Percentiles rank a stretch among this genome's conserved stretches.
Evolutionary conservation across 2,888 invertebrate species (phyloP).

Genomic region (Bugulina stolonifera): DNA sequence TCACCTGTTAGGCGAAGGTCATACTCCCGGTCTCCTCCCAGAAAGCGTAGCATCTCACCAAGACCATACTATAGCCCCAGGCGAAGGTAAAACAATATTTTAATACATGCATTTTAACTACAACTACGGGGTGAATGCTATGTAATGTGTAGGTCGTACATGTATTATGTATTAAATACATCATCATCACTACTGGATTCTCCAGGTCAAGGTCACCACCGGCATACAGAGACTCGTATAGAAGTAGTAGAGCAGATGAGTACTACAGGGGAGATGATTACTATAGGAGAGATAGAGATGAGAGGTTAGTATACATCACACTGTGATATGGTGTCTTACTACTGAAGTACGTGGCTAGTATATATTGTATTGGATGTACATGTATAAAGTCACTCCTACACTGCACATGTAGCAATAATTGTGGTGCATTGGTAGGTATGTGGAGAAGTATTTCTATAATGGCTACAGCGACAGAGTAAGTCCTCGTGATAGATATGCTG

Average conservation of each 20-base stretch:
- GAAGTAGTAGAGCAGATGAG: background rate
- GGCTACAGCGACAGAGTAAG: background rate
- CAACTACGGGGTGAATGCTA: too few relatives aligned
- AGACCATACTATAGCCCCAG: background rate
- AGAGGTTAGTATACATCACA: background rate
- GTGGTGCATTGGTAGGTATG: background rate
- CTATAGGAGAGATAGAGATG: constrained; percentile 7
- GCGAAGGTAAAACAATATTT: background rate
- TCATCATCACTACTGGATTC: too few relatives aligned
- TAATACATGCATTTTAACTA: too few relatives aligned
- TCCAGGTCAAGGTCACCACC: background rate
- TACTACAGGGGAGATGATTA: background rate
- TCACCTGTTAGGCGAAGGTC: constrained; percentile 2
- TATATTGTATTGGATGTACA: background rate
- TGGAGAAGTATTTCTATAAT: background rate
- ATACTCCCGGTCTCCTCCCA: background rate
- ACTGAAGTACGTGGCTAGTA: too few relatives aligned
- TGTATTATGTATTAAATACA: too few relatives aligned
- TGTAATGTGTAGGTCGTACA: too few relatives aligned
- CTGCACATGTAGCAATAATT: too few relatives aligned
- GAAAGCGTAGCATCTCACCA: constrained; percentile 10
- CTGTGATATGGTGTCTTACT: background rate
- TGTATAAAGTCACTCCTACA: too few relatives aligned
- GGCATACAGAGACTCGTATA: background rate
- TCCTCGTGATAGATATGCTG: background rate